Percentiles rank a stretch among this genome's conserved stretches.
These are phyloP conservation scores for Anas georgica DNA, from an alignment of 2,797 vertebrate genomes.

Conservation along the genomic window DNA sequence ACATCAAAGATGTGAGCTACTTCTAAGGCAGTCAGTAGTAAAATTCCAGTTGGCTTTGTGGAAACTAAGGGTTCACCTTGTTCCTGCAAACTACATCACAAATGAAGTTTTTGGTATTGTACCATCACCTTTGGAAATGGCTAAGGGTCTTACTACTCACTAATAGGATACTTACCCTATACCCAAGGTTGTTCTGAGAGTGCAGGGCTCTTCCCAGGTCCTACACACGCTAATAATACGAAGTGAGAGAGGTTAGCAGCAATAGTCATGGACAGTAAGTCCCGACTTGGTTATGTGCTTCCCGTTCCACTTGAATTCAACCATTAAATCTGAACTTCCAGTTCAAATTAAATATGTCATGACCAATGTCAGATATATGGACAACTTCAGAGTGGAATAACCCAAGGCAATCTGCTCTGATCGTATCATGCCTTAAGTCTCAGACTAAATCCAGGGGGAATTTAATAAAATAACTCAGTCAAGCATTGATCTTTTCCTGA, in stretches of 20 bases:
- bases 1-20: neutral
- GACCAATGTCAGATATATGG: constrained; percentile 77
- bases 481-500: constrained; percentile 74
- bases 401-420: constrained; percentile 78
- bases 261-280: constrained; percentile 69
- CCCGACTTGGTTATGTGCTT: constrained; percentile 62
- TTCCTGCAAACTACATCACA: neutral
- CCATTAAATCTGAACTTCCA: constrained; percentile 77
- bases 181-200: neutral
- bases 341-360: constrained; percentile 78
- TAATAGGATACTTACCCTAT: neutral
- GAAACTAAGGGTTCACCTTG: neutral
- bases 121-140: neutral
- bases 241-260: constrained; percentile 41
- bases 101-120: neutral
- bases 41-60: neutral
- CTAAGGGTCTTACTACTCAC: neutral
- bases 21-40: neutral
- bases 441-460: constrained; percentile 64
- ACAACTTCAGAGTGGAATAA: constrained; percentile 77
- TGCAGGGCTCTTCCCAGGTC: neutral
- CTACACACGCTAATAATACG: neutral
- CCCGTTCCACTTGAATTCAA: constrained; percentile 75
- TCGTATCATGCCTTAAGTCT: constrained; percentile 73
- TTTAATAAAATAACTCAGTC: constrained; percentile 76